phyloP scores from a whole-genome alignment of 2,113 vertebrate species.

The Nothobranchius furzeri region DNA sequence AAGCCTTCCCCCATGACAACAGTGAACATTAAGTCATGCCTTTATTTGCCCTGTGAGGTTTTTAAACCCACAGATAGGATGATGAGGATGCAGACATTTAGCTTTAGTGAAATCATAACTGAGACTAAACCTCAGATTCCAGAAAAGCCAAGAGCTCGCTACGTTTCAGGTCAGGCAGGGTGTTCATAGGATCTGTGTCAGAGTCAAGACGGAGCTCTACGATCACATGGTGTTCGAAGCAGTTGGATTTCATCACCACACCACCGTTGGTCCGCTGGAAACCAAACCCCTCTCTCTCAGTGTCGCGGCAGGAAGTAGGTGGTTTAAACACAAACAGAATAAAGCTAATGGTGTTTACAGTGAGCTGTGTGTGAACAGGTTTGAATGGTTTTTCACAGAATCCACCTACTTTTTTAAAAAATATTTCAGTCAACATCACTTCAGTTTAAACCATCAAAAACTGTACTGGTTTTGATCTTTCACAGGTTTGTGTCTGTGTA shows the following conservation, averaged over 20 bases:
- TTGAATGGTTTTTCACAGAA: slow-evolving; percentile 56
- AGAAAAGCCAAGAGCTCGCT: neutral
- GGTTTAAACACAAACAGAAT: slow-evolving; percentile 63
- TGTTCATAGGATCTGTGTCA: slow-evolving; percentile 33
- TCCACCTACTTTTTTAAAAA: slow-evolving; percentile 58
- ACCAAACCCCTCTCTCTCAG: slow-evolving; percentile 57
- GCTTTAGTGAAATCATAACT: neutral
- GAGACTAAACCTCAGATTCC: neutral
- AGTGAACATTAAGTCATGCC: neutral
- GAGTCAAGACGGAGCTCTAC: slow-evolving; percentile 30
- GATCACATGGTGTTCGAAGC: slow-evolving; percentile 52
- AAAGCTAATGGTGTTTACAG: slow-evolving; percentile 64
- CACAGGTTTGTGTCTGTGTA: slow-evolving; percentile 53
- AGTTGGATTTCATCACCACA: slow-evolving; percentile 79
- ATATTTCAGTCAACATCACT: slow-evolving; percentile 65
- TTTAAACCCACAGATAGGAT: neutral
- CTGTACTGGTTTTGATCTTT: slow-evolving; percentile 75
- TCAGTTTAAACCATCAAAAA: slow-evolving; percentile 69
- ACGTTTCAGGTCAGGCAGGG: slow-evolving; percentile 12
- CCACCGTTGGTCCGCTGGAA: slow-evolving; percentile 45
- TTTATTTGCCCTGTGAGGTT: slow-evolving; percentile 5
- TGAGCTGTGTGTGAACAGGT: slow-evolving; percentile 38
- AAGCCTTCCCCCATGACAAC: neutral
- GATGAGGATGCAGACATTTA: slow-evolving; percentile 3
- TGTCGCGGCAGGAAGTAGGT: slow-evolving; percentile 45